phyloP scores from a whole-genome alignment of 2,888 invertebrate genomes.

The Pollenia angustigena region DNA sequence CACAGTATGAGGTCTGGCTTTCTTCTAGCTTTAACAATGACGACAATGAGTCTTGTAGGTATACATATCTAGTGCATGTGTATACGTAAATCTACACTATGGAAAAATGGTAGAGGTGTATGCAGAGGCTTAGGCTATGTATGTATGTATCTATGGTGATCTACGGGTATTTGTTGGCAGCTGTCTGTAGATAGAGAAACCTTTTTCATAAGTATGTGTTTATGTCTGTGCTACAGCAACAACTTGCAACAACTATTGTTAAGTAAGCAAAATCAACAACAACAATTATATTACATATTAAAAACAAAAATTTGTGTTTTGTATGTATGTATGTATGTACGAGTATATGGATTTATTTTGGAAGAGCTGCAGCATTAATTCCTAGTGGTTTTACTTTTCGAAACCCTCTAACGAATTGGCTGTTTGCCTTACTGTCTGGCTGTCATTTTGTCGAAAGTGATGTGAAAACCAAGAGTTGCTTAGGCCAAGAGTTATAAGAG shows the following conservation, averaged over 20 bases:
- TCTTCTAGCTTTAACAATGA: constrained; percentile 47
- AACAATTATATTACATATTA: constrained; percentile 6
- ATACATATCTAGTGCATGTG: neutral
- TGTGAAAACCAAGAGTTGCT: constrained; percentile 13
- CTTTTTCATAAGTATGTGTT: neutral
- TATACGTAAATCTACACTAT: neutral
- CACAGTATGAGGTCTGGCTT: constrained; percentile 30
- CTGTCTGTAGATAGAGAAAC: constrained; percentile 34
- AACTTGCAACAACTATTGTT: constrained; percentile 26
- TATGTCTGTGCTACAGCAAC: neutral
- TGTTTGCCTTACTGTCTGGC: constrained; percentile 3
- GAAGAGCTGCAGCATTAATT: constrained; percentile 4
- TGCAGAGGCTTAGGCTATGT: neutral
- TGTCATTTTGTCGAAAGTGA: constrained; percentile 17
- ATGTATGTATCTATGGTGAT: constrained; percentile 63
- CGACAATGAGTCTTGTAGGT: constrained; percentile 33
- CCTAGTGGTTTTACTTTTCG: constrained; percentile 8
- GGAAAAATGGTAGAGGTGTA: neutral
- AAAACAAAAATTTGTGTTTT: constrained; percentile 17
- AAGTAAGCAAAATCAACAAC: constrained; percentile 14
- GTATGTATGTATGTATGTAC: neutral
- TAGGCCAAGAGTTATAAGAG: constrained; percentile 50
- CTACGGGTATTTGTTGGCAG: constrained; percentile 60
- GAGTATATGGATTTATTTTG: neutral
- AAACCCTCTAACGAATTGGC: constrained; percentile 32